Percentiles rank a stretch among this genome's conserved stretches.
Conservation (phyloP, 2,888 invertebrate genomes). For the Trichogramma dendrolimi region DNA sequence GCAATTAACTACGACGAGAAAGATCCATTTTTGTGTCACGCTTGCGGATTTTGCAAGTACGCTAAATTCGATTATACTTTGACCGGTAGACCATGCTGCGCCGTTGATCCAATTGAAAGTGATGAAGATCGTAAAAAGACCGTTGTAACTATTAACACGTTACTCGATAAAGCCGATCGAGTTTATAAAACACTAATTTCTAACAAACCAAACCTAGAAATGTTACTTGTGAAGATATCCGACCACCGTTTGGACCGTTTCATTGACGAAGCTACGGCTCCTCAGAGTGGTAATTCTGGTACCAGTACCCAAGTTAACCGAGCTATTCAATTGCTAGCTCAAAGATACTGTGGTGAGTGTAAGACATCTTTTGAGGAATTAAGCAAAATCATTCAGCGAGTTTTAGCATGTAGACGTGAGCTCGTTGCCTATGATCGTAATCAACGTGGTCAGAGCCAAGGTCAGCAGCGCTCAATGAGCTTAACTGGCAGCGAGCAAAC, state of each 20-base stretch:
- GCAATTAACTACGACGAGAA: conserved; percentile 99
- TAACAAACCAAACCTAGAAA: conserved; percentile 86
- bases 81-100: conserved; percentile 86
- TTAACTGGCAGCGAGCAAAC: not conserved
- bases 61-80: conserved; percentile 97
- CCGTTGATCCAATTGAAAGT: conserved; percentile 94
- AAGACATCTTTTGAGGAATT: conserved; percentile 93
- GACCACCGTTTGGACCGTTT: conserved; percentile 77
- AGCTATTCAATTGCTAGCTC: conserved; percentile 89
- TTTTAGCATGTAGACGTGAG: conserved; percentile 85
- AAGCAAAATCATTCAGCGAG: conserved; percentile 83
- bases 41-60: conserved; percentile 98
- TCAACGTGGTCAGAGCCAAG: conserved; percentile 61
- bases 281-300: conserved; percentile 54
- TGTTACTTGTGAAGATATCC: conserved; percentile 77
- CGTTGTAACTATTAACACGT: conserved; percentile 81
- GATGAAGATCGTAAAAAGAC: conserved; percentile 96
- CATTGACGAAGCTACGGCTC: conserved; percentile 51
- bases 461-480: conserved; percentile 3
- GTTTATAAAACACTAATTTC: conserved; percentile 87
- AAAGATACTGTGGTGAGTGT: conserved; percentile 92
- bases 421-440: conserved; percentile 86
- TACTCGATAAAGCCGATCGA: conserved; percentile 90
- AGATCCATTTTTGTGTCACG: conserved; percentile 97
- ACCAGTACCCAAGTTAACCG: conserved; percentile 72